Conservation (phyloP, 2,113 vertebrate genomes). For the Xiphophorus couchianus region DNA sequence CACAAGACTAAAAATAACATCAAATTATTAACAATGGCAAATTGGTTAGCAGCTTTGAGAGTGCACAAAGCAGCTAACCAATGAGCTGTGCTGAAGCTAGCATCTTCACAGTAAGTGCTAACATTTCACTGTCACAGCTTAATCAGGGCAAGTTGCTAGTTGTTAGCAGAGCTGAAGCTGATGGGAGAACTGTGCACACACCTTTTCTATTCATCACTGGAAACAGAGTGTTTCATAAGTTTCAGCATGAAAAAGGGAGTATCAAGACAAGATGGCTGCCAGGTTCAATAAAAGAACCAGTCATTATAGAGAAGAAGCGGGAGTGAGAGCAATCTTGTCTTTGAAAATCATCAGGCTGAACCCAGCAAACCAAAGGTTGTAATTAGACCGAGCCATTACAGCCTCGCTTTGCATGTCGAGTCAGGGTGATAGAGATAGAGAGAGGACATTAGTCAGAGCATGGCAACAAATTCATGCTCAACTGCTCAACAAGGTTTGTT, state of each 20-base stretch:
- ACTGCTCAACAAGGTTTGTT: slow-evolving; percentile 17
- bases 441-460: neutral
- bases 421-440: neutral
- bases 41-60: neutral
- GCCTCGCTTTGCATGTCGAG: slow-evolving; percentile 26
- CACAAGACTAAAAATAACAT: slow-evolving; percentile 42
- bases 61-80: neutral
- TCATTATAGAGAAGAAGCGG: slow-evolving; percentile 45
- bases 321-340: slow-evolving; percentile 49
- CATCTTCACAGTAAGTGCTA: neutral
- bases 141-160: neutral
- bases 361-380: slow-evolving; percentile 59
- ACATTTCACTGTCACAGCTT: too few relatives aligned
- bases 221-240: slow-evolving; percentile 18
- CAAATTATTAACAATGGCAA: neutral
- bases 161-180: neutral
- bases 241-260: slow-evolving; percentile 18
- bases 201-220: slow-evolving; percentile 30
- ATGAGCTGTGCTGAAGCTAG: neutral
- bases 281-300: slow-evolving; percentile 62
- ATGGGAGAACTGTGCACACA: neutral
- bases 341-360: slow-evolving; percentile 62
- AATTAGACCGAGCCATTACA: slow-evolving; percentile 66
- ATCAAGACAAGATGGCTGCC: slow-evolving; percentile 61
- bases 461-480: slow-evolving; percentile 24